These are phyloP conservation scores for Rafetus swinhoei DNA, from an alignment of 2,113 vertebrate species.

Conservation along the genomic window DNA sequence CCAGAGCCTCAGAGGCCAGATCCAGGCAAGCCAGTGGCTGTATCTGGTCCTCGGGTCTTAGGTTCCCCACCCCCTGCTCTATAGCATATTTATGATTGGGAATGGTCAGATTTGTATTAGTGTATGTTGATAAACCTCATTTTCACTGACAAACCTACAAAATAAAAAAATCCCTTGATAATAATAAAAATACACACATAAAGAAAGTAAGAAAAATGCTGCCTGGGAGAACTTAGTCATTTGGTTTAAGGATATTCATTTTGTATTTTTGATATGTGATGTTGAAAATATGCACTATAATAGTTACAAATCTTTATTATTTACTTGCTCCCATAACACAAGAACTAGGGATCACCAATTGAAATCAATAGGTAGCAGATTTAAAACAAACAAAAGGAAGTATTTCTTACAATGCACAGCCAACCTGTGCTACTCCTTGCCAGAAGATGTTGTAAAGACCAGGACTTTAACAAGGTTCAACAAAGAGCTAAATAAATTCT, in stretches of 20 bases:
- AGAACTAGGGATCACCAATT: no score
- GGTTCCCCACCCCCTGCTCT: background rate
- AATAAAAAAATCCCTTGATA: background rate
- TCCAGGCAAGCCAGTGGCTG: no score
- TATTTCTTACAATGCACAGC: no score
- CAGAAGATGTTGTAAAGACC: no score
- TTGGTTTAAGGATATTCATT: background rate
- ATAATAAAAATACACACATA: background rate
- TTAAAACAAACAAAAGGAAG: no score
- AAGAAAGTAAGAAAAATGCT: background rate
- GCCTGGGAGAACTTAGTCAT: background rate
- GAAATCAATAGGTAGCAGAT: no score
- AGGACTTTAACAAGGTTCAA: no score
- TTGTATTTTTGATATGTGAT: background rate
- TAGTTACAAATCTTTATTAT: background rate
- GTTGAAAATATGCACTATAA: background rate
- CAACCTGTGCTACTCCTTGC: no score
- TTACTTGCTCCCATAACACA: no score
- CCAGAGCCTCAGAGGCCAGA: no score
- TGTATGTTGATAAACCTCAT: background rate
- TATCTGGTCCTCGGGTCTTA: no score
- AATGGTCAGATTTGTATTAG: background rate
- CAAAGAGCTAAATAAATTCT: no score
- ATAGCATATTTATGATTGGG: background rate
- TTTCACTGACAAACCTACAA: background rate